A percentile compares a stretch with the other conserved stretches of the same genome.
These are phyloP conservation scores for Takifugu rubripes DNA, from an alignment of 2,797 vertebrate species.

Conservation along the genomic window DNA sequence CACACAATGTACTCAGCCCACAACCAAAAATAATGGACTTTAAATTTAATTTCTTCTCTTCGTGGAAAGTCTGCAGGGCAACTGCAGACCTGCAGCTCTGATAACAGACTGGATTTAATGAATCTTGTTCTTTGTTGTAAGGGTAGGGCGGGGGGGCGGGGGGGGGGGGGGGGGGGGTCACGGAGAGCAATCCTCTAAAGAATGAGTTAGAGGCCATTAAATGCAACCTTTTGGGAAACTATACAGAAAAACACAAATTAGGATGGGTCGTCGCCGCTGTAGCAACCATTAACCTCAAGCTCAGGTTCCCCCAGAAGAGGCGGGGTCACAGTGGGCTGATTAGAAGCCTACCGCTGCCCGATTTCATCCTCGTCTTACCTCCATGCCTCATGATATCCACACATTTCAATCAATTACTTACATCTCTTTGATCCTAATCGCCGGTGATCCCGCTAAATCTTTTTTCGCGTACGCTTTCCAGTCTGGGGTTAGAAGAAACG, in stretches of 20 bases:
- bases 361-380: conserved; percentile 9
- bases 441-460: background rate
- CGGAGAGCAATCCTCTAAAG: conserved; percentile 16
- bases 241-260: background rate
- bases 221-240: background rate
- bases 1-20: background rate
- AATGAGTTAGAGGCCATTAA: conserved; percentile 35
- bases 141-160: conserved; percentile 3
- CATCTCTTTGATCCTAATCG: no score
- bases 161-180: conserved; percentile 2
- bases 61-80: conserved; percentile 11
- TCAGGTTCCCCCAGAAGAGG: conserved; percentile 6
- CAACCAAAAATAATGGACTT: conserved; percentile 20
- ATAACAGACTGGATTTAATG: conserved; percentile 33
- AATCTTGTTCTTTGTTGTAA: conserved; percentile 23
- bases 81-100: conserved; percentile 15
- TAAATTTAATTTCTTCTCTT: conserved; percentile 21
- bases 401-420: no score
- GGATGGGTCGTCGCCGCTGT: conserved; percentile 19
- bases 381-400: no score
- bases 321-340: conserved; percentile 15
- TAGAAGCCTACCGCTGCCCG: conserved; percentile 12
- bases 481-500: conserved; percentile 67
- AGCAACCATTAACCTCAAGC: conserved; percentile 22
- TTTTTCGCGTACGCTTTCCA: conserved; percentile 24